Percentiles rank a stretch among this genome's conserved stretches.
These are phyloP conservation scores for Drosophila buzzatii DNA, from an alignment of 2,888 invertebrate species.

Conservation along the genomic window DNA sequence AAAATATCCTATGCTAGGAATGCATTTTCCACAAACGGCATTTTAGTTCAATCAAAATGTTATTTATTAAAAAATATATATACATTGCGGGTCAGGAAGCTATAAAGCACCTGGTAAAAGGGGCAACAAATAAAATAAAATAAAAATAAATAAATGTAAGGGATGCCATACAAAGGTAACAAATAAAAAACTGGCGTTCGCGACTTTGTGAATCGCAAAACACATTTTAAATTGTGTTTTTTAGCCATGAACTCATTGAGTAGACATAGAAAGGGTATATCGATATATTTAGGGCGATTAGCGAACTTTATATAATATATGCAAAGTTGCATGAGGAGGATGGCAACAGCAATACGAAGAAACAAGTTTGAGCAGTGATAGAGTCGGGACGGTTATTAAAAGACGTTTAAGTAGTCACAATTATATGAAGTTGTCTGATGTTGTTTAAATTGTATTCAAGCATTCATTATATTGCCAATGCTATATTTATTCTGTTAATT, in stretches of 20 bases:
- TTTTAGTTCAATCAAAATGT: conserved; percentile 8
- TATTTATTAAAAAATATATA: not conserved
- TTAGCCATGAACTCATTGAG: not conserved
- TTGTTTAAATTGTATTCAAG: too few species aligned
- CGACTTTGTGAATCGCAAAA: conserved; percentile 24
- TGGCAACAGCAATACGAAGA: too few species aligned
- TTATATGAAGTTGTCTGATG: too few species aligned
- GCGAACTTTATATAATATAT: too few species aligned
- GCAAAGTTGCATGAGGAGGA: too few species aligned
- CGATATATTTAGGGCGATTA: not conserved
- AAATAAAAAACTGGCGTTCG: conserved; percentile 7
- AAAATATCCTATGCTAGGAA: not conserved
- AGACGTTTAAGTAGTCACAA: too few species aligned
- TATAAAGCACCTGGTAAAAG: not conserved
- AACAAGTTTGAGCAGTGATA: too few species aligned
- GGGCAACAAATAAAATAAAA: too few species aligned
- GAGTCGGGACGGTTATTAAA: too few species aligned
- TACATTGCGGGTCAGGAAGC: not conserved
- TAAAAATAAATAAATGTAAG: not conserved
- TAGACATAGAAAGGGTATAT: not conserved
- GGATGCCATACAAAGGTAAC: conserved; percentile 1
- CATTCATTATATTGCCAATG: too few species aligned
- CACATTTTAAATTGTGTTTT: conserved; percentile 35
- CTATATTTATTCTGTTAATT: too few species aligned
- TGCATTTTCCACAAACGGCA: not conserved